Percentiles rank a stretch among this genome's conserved stretches.
Conservation (phyloP, 2,888 invertebrate genomes). For the Amiota minor region DNA sequence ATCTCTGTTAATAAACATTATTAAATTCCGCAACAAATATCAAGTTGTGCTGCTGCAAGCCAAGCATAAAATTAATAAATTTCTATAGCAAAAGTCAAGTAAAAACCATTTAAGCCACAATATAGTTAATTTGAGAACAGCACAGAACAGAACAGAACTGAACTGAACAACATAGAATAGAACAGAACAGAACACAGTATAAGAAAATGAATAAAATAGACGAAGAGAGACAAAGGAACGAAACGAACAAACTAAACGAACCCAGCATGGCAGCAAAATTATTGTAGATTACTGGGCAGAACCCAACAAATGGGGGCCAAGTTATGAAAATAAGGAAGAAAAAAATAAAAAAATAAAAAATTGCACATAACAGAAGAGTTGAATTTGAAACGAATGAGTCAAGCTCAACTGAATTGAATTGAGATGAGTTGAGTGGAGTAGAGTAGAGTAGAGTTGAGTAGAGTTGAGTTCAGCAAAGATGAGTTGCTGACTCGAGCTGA, state of each 20-base stretch:
- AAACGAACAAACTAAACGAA: too few species aligned
- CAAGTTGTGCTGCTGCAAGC: conserved; percentile 18
- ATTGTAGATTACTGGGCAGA: not conserved
- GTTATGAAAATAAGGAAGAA: not conserved
- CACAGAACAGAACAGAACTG: too few species aligned
- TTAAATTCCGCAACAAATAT: conserved; percentile 20
- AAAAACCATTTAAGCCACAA: conserved; percentile 27
- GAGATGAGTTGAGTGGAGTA: not conserved
- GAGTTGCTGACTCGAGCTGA: not conserved
- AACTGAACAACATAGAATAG: too few species aligned
- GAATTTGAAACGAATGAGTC: not conserved
- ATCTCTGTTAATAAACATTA: conserved; percentile 27
- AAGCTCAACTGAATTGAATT: not conserved
- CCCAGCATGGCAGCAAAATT: too few species aligned
- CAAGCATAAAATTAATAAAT: conserved; percentile 27
- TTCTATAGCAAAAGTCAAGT: conserved; percentile 26
- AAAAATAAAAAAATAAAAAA: too few species aligned
- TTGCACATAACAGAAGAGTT: too few species aligned
- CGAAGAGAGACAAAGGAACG: too few species aligned
- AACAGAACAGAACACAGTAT: too few species aligned
- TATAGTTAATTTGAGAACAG: conserved; percentile 22
- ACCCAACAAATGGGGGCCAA: not conserved
- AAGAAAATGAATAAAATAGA: too few species aligned
- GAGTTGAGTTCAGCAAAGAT: not conserved
- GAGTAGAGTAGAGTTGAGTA: not conserved